Evolutionary conservation across 1,140 invertebrate genomes (phyloP), one percentile per base, ranked within the genome.

Genomic region (Caerostris darwini): DNA sequence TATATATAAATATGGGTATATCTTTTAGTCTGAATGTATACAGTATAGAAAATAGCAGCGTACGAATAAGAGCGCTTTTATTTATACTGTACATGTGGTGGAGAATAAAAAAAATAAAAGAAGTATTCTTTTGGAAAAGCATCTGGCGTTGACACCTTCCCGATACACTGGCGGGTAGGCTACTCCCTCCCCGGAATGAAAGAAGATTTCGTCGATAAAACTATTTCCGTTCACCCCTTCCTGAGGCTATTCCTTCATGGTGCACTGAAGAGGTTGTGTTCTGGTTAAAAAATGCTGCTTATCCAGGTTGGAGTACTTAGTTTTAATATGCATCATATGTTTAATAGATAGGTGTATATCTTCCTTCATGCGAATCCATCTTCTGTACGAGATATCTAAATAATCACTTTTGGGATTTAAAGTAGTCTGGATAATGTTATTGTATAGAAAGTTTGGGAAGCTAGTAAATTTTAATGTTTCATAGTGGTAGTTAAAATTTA

Each of bases 131-230:
- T 88, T 88, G 5, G 61, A 57, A 57, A 88, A 88, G 86, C 86
- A 88, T 59, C 86, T 88, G 86, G 86, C 59, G 86, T 88, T 88
- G 86, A 88, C 86, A 88, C 86, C 86, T 88, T 88, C 61, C 56
- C 86, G 86, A 88, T 88, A 88, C 59, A 67, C 58, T 64, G 86
- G 86, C 58, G 58, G 82, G 82, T 54, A 53, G 86, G 58, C 50
- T 64, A 87, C 85, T 50, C 57, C 82, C 82, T 59, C 82, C 56
- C 10, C 7, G 5, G 82, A 57, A 85, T 56, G 57, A 85, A 85
- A 67, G 86, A 88, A 88, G 86, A 88, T 88, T 88, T 88, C 59
- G 86, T 88, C 86, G 86, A 88, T 88, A 88, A 88, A 88, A 88
- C 86, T 58, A 88, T 88, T 88, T 88, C 64, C 61, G 59, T 53